Conservation (phyloP, 2,113 vertebrate species). For the Ptychochromis oligacanthus region DNA sequence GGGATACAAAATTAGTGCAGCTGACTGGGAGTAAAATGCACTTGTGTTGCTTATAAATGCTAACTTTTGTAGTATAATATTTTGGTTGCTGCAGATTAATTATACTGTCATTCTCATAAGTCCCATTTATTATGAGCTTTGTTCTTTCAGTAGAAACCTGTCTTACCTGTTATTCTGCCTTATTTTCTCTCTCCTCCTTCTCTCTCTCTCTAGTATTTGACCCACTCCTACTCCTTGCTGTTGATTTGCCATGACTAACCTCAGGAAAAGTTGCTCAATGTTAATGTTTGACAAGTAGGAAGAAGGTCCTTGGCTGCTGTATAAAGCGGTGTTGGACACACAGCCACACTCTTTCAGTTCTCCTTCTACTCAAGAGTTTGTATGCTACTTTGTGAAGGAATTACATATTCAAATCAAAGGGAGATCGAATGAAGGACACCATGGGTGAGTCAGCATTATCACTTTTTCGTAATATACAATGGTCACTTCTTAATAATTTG, state of each 20-base stretch:
- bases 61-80: background rate
- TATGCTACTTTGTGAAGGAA: slow-evolving; percentile 22
- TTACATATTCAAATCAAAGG: background rate
- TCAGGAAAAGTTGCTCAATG: slow-evolving; percentile 69
- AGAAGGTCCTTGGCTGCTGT: slow-evolving; percentile 55
- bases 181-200: slow-evolving; percentile 20
- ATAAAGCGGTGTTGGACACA: slow-evolving; percentile 18
- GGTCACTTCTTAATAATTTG: background rate
- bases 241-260: slow-evolving; percentile 71
- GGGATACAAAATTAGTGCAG: background rate
- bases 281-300: slow-evolving; percentile 79
- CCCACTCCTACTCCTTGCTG: slow-evolving; percentile 58
- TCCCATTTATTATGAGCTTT: slow-evolving; percentile 10
- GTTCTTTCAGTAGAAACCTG: slow-evolving; percentile 69
- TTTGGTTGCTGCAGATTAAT: background rate
- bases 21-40: background rate
- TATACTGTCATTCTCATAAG: background rate
- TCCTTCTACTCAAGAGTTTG: slow-evolving; percentile 25
- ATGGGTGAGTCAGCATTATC: slow-evolving; percentile 76
- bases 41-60: background rate
- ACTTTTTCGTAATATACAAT: background rate
- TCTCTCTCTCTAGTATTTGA: slow-evolving; percentile 29
- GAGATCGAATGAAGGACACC: background rate
- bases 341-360: slow-evolving; percentile 42
- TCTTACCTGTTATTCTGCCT: slow-evolving; percentile 74